Evolutionary conservation across 2,888 invertebrate genomes (phyloP).

Genomic region (Fragum fragum): DNA sequence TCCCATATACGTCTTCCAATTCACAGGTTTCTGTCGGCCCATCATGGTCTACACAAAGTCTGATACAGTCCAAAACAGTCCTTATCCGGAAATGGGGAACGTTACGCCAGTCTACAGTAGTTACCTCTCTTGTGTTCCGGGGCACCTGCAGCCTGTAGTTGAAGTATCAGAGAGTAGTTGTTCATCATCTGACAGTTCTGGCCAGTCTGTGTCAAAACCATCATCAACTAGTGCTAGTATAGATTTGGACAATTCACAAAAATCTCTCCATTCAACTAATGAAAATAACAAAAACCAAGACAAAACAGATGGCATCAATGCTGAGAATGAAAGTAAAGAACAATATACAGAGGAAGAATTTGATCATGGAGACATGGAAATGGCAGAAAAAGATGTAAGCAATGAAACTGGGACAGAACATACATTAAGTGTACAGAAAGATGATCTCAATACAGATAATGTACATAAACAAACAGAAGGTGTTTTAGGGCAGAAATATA

Average conservation of each 20-base stretch:
- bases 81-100: constrained; percentile 52
- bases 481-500: no score
- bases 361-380: not conserved
- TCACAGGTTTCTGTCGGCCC: constrained; percentile 84
- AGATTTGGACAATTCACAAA: not conserved
- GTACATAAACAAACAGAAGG: no score
- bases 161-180: constrained; percentile 28
- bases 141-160: not conserved
- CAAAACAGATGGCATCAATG: not conserved
- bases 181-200: constrained; percentile 17
- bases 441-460: not conserved
- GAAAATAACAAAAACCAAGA: not conserved
- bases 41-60: constrained; percentile 83
- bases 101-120: constrained; percentile 37
- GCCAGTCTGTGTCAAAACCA: not conserved
- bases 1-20: no score
- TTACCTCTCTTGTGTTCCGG: not conserved
- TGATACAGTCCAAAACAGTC: constrained; percentile 73
- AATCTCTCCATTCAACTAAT: not conserved
- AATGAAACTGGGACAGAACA: not conserved
- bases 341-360: not conserved
- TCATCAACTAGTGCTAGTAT: not conserved
- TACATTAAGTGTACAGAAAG: not conserved
- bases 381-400: not conserved
- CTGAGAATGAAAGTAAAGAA: not conserved